Base-by-base conservation (phyloP, 2,797 vertebrate genomes). In the Poecilia picta region DNA sequence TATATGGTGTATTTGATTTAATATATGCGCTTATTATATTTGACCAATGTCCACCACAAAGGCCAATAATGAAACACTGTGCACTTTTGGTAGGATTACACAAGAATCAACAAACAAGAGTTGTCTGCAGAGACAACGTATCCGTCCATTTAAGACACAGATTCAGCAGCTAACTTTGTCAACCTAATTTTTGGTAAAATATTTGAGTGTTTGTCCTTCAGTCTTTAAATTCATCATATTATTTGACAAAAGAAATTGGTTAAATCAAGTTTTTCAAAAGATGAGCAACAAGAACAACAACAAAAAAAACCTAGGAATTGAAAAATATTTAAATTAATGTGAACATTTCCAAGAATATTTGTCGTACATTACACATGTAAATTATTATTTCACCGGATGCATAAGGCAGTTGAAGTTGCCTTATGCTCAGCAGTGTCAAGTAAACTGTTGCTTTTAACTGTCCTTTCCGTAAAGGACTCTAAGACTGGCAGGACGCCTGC, bases 371-470 rank as follows among this genome's bases (percentile, higher is more conserved):
- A 70, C 15, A n/a, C 68, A 43, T 82, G 57, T 46, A 83, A 86
- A 59, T 72, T 75, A 20, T 79, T 75, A 81, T 76, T 10, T 31
- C n/a, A 49, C 4, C 72, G 72, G 80, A 72, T 75, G 70, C 78
- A 39, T 81, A 72, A 64, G 23, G 71, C 47, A 74, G 49, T 31
- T 46, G 64, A 68, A 10, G 64, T 73, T 49, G 46, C 1, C 31
- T 51, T 47, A 82, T 82, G 59, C 77, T 79, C 81, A 74, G 80
- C 72, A 82, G 75, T 72, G 33, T 43, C 81, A 74, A 76, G 87
- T 89, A 85, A 92, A 91, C 91, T 92, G 92, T 91, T 94, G 92
- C 87, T 88, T 90, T 91, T 86, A 81, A 90, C 86, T 87, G 88
- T 90, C 82, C 88, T 78, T 78, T 89, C 83, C 88, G 87, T 89